phyloP scores from a whole-genome alignment of 2,797 vertebrate species.

The Paramormyrops hopkinsi region DNA sequence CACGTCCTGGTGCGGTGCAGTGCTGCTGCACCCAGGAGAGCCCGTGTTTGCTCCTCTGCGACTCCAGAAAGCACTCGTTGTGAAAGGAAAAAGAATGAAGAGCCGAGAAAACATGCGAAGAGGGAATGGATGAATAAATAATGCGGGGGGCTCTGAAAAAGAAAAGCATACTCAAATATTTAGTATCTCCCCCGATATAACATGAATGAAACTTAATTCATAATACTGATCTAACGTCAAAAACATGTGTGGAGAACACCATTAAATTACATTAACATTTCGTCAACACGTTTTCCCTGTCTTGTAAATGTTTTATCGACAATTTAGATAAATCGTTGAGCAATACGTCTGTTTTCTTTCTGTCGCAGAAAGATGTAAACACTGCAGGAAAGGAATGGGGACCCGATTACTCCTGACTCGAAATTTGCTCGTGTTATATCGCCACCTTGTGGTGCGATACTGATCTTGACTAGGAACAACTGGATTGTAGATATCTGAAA shows the following conservation, averaged over 20 bases:
- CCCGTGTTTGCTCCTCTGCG: neutral
- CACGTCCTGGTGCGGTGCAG: slow-evolving; percentile 46
- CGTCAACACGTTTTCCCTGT: neutral
- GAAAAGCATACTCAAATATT: neutral
- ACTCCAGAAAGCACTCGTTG: neutral
- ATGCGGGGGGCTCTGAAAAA: neutral
- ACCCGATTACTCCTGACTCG: slow-evolving; percentile 54
- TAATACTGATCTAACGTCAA: neutral
- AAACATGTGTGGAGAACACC: neutral
- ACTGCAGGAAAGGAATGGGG: slow-evolving; percentile 45
- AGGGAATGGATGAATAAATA: neutral
- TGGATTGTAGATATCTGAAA: too few relatives aligned
- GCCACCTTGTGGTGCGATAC: slow-evolving; percentile 26
- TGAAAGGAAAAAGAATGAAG: neutral
- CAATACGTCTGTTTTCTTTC: neutral
- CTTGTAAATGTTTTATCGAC: neutral
- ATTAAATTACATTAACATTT: neutral
- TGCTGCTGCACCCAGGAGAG: neutral
- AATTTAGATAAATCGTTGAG: neutral
- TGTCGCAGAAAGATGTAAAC: slow-evolving; percentile 1
- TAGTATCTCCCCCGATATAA: neutral
- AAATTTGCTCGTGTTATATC: neutral
- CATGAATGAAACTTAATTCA: neutral
- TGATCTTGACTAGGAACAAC: too few relatives aligned
- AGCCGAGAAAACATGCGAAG: neutral